These are phyloP conservation scores for Phylloscopus trochilus DNA, from an alignment of 2,113 vertebrate species.

Conservation along the genomic window DNA sequence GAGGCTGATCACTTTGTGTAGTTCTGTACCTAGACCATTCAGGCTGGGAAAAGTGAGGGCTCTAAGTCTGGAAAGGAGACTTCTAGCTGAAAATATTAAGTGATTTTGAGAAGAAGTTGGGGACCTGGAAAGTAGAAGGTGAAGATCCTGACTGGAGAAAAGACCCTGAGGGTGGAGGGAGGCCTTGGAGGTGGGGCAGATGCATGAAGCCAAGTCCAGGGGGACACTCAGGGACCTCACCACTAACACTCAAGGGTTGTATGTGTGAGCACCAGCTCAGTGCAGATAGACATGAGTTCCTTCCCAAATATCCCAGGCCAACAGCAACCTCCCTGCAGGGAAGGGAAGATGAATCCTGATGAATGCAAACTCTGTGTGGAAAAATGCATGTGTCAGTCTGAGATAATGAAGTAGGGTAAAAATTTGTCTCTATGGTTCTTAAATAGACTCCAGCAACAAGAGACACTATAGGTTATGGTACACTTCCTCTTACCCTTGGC, in stretches of 20 bases:
- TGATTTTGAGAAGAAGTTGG: not conserved
- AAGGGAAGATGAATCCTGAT: not conserved
- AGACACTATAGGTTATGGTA: not conserved
- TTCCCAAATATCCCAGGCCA: not conserved
- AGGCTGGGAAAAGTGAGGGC: not conserved
- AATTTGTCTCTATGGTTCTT: not conserved
- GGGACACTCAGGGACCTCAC: too few relatives aligned
- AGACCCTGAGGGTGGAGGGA: not conserved
- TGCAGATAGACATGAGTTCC: not conserved
- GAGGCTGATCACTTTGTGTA: not conserved
- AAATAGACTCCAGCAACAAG: not conserved
- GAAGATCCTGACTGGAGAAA: not conserved
- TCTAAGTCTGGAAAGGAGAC: not conserved
- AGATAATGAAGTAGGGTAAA: not conserved
- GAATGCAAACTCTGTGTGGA: not conserved
- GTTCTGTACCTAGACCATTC: not conserved
- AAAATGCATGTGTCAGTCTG: not conserved
- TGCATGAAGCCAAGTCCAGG: not conserved
- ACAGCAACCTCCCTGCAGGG: not conserved
- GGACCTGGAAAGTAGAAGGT: not conserved
- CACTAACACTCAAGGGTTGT: fast-evolving
- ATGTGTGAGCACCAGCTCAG: not conserved
- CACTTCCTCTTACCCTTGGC: not conserved
- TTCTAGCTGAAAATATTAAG: not conserved
- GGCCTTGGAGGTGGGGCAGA: not conserved